Conservation (phyloP, 2,888 invertebrate genomes). For the Amblyjoppa fuscipennis region DNA sequence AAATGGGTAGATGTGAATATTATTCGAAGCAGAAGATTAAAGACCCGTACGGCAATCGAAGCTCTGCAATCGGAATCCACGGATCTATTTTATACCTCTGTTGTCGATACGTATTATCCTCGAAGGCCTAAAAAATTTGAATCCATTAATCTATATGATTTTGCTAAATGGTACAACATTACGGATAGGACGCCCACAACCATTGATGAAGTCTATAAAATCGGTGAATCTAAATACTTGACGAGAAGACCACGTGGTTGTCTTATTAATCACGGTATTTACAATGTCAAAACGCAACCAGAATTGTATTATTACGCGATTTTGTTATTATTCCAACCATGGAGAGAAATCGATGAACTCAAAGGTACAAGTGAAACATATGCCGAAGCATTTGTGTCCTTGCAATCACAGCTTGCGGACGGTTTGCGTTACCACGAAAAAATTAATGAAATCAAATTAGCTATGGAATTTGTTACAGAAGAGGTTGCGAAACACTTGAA, state of each 20-base stretch:
- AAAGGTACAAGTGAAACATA: too few relatives aligned
- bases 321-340: slow-evolving; percentile 48
- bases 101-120: too few relatives aligned
- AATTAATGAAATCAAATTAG: background rate
- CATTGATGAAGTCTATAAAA: slow-evolving; percentile 13
- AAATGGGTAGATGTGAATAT: background rate
- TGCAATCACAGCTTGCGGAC: too few relatives aligned
- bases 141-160: too few relatives aligned
- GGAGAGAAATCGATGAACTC: slow-evolving; percentile 43
- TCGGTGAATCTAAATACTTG: slow-evolving; percentile 11
- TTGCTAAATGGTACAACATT: too few relatives aligned
- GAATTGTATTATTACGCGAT: slow-evolving; percentile 55
- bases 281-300: slow-evolving; percentile 27
- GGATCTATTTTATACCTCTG: too few relatives aligned
- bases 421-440: background rate
- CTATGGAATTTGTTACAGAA: background rate
- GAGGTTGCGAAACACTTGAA: background rate
- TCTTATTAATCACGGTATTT: slow-evolving; percentile 31
- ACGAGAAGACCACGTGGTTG: slow-evolving; percentile 10
- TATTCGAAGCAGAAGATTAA: background rate
- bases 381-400: too few relatives aligned
- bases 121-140: too few relatives aligned
- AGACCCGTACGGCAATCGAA: background rate
- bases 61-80: too few relatives aligned
- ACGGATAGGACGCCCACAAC: background rate